Conservation (phyloP, 2,113 vertebrate species). For the Salvelinus namaycush region DNA sequence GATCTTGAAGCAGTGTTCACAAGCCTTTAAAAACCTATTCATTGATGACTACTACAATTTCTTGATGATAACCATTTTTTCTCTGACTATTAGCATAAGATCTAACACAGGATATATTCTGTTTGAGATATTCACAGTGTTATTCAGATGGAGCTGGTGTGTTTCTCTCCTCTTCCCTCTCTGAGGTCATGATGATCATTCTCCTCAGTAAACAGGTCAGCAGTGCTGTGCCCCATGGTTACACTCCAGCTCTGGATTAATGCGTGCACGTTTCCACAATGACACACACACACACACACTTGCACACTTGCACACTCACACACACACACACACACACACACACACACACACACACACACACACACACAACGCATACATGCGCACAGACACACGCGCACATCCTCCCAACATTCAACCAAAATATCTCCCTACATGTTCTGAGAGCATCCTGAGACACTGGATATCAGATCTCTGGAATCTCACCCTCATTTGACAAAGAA, state of each 20-base stretch:
- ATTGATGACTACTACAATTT: constrained; percentile 33
- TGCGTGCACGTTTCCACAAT: constrained; percentile 38
- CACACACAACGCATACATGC: constrained; percentile 9
- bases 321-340: too few relatives aligned
- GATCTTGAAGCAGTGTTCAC: constrained; percentile 12
- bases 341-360: too few relatives aligned
- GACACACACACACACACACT: too few relatives aligned
- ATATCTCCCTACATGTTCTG: background rate
- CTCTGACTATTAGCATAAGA: background rate
- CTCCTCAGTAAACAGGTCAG: constrained; percentile 67
- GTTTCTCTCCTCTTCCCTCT: constrained; percentile 8
- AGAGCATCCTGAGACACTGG: constrained; percentile 11
- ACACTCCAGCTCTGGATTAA: constrained; percentile 28
- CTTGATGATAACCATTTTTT: constrained; percentile 13
- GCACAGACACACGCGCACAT: background rate
- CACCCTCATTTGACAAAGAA: background rate
- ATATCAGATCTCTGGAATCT: constrained; percentile 15
- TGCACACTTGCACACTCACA: too few relatives aligned
- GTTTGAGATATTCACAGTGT: constrained; percentile 17
- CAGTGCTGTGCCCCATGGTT: constrained; percentile 56
- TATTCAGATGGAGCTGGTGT: constrained; percentile 16
- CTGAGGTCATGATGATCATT: constrained; percentile 52
- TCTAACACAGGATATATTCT: too few relatives aligned
- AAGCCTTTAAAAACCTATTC: constrained; percentile 64
- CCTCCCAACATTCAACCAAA: constrained; percentile 17